Conservation (phyloP, 2,113 vertebrate species). For the Lethenteron camtschaticum region DNA sequence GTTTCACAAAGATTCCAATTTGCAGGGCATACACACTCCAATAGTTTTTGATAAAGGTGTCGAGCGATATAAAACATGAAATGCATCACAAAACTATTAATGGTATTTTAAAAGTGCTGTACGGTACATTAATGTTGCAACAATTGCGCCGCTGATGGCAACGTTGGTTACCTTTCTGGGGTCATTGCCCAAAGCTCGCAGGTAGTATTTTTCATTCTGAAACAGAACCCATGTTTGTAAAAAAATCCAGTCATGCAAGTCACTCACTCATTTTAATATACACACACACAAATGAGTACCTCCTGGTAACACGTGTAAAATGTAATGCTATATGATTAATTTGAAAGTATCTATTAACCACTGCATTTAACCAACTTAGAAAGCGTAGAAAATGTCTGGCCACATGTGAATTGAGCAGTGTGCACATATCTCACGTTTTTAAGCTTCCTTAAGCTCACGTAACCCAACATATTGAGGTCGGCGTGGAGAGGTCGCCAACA, state of each 20-base stretch:
- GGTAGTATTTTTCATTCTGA: slow-evolving; percentile 80
- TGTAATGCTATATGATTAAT: no score
- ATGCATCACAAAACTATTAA: neutral
- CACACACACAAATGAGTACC: no score
- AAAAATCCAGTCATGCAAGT: no score
- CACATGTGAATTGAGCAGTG: no score
- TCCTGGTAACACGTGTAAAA: no score
- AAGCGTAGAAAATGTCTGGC: no score
- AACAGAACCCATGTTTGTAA: slow-evolving; percentile 9
- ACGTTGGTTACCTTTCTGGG: slow-evolving; percentile 44
- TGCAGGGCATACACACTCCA: neutral
- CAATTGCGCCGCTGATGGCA: neutral
- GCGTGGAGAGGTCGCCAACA: neutral
- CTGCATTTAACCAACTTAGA: no score
- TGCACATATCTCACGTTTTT: no score
- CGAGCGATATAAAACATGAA: neutral
- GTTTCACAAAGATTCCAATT: neutral
- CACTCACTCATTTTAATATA: no score
- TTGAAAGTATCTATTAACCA: no score
- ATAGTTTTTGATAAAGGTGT: neutral
- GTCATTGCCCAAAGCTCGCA: slow-evolving; percentile 74
- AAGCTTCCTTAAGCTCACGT: no score
- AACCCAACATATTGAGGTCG: no score
- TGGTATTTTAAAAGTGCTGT: neutral
- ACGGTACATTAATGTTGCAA: neutral